Percentiles rank a stretch among this genome's conserved stretches.
Conservation (phyloP, 2,888 invertebrate genomes). For the Lacanobia oleracea region DNA sequence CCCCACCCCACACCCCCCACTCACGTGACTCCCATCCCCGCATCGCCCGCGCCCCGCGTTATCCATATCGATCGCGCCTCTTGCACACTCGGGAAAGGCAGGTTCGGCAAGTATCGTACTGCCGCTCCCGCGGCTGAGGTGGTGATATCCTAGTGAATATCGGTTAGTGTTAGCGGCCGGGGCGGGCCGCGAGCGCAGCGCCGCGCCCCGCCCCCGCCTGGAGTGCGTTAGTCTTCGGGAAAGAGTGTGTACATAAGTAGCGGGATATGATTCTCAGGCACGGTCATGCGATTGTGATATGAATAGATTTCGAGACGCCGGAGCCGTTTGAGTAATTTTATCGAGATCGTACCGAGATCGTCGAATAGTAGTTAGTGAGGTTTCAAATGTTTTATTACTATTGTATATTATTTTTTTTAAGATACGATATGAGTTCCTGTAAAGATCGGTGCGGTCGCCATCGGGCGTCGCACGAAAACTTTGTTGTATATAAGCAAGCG, state of each 20-base stretch:
- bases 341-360: slow-evolving; percentile 88
- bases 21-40: slow-evolving; percentile 61
- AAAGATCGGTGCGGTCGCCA: slow-evolving; percentile 84
- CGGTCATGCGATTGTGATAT: slow-evolving; percentile 91
- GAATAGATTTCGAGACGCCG: slow-evolving; percentile 89
- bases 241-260: slow-evolving; percentile 90
- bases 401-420: slow-evolving; percentile 89
- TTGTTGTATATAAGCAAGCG: slow-evolving; percentile 89
- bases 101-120: slow-evolving; percentile 77
- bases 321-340: slow-evolving; percentile 88
- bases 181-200: slow-evolving; percentile 66
- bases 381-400: slow-evolving; percentile 91
- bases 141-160: slow-evolving; percentile 81
- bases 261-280: slow-evolving; percentile 90
- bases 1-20: slow-evolving; percentile 36
- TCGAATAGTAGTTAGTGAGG: slow-evolving; percentile 90
- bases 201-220: slow-evolving; percentile 71
- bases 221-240: slow-evolving; percentile 80
- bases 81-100: slow-evolving; percentile 83
- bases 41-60: slow-evolving; percentile 79
- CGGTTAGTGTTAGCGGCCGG: slow-evolving; percentile 80
- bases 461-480: slow-evolving; percentile 80
- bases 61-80: slow-evolving; percentile 85
- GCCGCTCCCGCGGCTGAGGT: slow-evolving; percentile 80
- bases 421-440: slow-evolving; percentile 91